Percentiles rank a stretch among this genome's conserved stretches.
Conservation (phyloP, 1,140 invertebrate genomes). For the Bombus confusus region DNA sequence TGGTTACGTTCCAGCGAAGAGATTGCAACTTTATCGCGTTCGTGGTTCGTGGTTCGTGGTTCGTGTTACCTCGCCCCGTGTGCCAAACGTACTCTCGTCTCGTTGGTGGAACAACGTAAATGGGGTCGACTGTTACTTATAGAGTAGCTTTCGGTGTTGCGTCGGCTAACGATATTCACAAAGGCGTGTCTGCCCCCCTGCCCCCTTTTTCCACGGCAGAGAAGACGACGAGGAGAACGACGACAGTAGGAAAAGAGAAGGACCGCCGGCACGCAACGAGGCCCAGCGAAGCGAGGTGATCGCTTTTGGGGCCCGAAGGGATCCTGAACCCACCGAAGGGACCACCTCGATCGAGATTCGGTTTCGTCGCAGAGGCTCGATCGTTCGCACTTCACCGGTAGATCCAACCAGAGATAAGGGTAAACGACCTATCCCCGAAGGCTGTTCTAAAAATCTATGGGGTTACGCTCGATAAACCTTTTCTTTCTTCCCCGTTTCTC, state of each 20-base stretch:
- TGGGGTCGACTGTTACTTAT: not conserved
- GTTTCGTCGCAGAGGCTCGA: conserved; percentile 47
- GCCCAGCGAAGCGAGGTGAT: conserved; percentile 46
- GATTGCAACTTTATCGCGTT: conserved; percentile 20
- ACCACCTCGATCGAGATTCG: conserved; percentile 69
- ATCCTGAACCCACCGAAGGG: conserved; percentile 43
- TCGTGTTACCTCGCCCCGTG: not conserved
- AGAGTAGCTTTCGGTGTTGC: conserved; percentile 31
- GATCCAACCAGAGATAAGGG: conserved; percentile 38
- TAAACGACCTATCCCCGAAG: conserved; percentile 32
- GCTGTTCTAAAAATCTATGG: conserved; percentile 49
- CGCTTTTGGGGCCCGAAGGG: conserved; percentile 27
- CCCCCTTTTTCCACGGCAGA: not conserved
- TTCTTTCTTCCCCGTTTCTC: too few species aligned
- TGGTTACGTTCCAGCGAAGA: not conserved
- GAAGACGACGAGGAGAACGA: not conserved
- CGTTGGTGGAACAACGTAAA: not conserved
- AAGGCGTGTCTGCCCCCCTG: not conserved
- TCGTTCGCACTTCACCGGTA: conserved; percentile 53
- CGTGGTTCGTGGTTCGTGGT: not conserved
- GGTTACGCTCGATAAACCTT: conserved; percentile 7
- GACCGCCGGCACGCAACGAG: conserved; percentile 53
- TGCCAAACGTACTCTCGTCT: not conserved
- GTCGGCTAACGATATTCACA: conserved; percentile 20
- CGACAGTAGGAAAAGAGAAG: conserved; percentile 18